A percentile compares a stretch with the other conserved stretches of the same genome.
phyloP scores from a whole-genome alignment of 2,888 invertebrate species.

The Philopedon plagiatum region DNA sequence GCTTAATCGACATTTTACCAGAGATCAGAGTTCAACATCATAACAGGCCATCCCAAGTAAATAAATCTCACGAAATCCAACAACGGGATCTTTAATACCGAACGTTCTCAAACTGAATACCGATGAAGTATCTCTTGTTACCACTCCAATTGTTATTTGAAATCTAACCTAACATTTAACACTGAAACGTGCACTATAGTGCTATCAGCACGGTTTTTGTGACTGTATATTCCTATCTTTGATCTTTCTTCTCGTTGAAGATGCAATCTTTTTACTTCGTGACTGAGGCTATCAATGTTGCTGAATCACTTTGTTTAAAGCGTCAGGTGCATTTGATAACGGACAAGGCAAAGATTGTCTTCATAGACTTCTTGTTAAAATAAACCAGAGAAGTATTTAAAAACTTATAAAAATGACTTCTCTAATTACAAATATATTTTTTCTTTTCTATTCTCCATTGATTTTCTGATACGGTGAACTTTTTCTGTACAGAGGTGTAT shows the following conservation, averaged over 20 bases:
- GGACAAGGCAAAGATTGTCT: conserved; percentile 33
- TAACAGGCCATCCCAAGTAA: conserved; percentile 38
- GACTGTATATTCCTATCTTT: conserved; percentile 43
- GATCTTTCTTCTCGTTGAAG: conserved; percentile 39
- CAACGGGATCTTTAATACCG: conserved; percentile 49
- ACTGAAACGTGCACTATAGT: conserved; percentile 46
- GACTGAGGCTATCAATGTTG: conserved; percentile 60
- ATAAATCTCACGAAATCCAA: conserved; percentile 48
- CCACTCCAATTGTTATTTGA: conserved; percentile 50
- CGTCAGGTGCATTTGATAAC: conserved; percentile 60
- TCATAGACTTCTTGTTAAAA: not conserved
- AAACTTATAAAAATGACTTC: too few species aligned
- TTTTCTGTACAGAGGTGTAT: too few species aligned
- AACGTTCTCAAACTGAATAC: conserved; percentile 37
- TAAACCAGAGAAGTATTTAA: too few species aligned
- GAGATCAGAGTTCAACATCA: conserved; percentile 40
- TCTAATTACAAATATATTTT: too few species aligned
- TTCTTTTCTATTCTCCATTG: too few species aligned
- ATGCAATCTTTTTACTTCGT: conserved; percentile 54
- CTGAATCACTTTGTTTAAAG: conserved; percentile 62
- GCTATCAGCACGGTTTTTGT: conserved; percentile 44
- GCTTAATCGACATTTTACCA: conserved; percentile 21
- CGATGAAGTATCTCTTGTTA: conserved; percentile 49
- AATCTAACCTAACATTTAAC: conserved; percentile 50
- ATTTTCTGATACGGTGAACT: too few species aligned